These are phyloP conservation scores for Melanerpes formicivorus DNA, from an alignment of 2,113 vertebrate genomes.

Conservation along the genomic window DNA sequence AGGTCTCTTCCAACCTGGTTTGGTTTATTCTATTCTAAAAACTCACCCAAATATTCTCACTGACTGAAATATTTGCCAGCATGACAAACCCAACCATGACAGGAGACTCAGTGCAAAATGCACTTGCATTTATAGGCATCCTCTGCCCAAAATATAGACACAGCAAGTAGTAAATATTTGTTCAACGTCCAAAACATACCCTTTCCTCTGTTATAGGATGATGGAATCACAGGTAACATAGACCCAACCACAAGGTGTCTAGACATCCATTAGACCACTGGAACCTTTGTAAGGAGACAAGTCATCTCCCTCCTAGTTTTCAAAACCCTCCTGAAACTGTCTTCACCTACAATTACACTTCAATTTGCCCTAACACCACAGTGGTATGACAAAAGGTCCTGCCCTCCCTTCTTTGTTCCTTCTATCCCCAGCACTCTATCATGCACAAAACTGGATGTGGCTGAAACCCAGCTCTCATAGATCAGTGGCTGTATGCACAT, in stretches of 20 bases:
- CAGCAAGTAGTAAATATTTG: background rate
- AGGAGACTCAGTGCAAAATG: background rate
- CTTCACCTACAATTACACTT: background rate
- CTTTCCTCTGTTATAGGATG: background rate
- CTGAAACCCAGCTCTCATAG: background rate
- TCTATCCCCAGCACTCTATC: rapidly evolving
- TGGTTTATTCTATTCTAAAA: no score
- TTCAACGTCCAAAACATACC: background rate
- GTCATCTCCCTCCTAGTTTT: background rate
- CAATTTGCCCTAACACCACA: background rate
- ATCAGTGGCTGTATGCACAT: background rate
- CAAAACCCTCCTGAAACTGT: background rate
- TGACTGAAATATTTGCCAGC: background rate
- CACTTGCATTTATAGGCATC: background rate
- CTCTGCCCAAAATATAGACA: background rate
- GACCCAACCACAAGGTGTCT: background rate
- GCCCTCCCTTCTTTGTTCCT: background rate
- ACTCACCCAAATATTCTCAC: background rate
- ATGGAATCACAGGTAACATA: background rate
- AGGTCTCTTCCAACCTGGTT: no score
- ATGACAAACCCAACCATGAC: background rate
- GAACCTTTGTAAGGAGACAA: background rate
- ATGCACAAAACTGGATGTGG: background rate
- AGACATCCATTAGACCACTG: background rate
- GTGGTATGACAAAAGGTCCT: background rate